Percentiles rank a stretch among this genome's conserved stretches.
These are phyloP conservation scores for Caenorhabditis macrosperma DNA, from an alignment of 2,888 invertebrate genomes.

Conservation along the genomic window DNA sequence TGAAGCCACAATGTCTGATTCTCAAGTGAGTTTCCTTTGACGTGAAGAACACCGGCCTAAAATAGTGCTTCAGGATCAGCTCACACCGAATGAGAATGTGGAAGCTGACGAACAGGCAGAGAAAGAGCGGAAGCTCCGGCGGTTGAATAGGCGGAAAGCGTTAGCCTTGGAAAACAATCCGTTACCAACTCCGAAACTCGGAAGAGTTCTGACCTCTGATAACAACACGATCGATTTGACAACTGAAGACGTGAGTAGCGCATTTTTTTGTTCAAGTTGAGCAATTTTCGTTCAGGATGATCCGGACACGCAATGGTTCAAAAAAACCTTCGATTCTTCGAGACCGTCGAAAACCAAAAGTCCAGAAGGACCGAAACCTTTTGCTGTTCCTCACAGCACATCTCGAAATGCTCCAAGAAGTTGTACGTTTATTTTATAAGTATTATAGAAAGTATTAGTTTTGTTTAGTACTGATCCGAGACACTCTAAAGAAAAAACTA, in stretches of 20 bases:
- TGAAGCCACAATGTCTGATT: conserved; percentile 30
- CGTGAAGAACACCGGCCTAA: neutral
- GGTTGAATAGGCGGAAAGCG: conserved; percentile 36
- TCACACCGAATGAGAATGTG: conserved; percentile 15
- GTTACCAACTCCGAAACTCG: conserved; percentile 3
- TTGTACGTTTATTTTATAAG: conserved; percentile 32
- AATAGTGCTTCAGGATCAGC: conserved; percentile 30
- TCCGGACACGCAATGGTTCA: conserved; percentile 53
- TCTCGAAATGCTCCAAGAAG: conserved; percentile 46
- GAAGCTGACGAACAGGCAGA: conserved; percentile 3
- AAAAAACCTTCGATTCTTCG: conserved; percentile 35
- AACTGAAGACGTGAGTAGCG: conserved; percentile 30
- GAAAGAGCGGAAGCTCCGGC: conserved; percentile 30
- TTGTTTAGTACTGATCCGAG: conserved; percentile 23
- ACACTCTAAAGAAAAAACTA: conserved; percentile 46
- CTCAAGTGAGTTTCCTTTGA: conserved; percentile 1
- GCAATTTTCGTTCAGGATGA: conserved; percentile 37
- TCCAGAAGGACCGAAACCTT: neutral
- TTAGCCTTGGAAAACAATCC: conserved; percentile 27
- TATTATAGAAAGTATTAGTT: neutral
- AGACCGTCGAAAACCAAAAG: conserved; percentile 9
- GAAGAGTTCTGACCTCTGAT: conserved; percentile 4
- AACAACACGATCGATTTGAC: conserved; percentile 55
- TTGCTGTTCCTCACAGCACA: conserved; percentile 27
- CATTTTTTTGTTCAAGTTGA: neutral